A percentile compares a stretch with the other conserved stretches of the same genome.
These are phyloP conservation scores for Berghia stephanieae DNA, from an alignment of 1,140 invertebrate genomes.

Conservation along the genomic window DNA sequence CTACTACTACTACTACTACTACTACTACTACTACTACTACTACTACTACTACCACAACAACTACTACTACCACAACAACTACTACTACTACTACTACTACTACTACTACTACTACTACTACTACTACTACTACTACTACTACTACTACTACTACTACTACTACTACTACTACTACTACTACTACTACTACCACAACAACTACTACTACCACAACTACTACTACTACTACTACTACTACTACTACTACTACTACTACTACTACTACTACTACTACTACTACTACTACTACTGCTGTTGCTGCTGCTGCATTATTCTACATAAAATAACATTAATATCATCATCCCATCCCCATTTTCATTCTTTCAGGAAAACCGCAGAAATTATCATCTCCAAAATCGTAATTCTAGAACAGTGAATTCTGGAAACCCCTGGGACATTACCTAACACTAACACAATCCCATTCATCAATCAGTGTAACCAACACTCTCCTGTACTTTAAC, in stretches of 20 bases:
- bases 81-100: conserved; percentile 22
- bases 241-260: conserved; percentile 38
- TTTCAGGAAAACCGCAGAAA: not conserved
- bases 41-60: conserved; percentile 6
- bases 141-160: conserved; percentile 27
- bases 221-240: conserved; percentile 40
- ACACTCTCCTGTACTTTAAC: too few species aligned
- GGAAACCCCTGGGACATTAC: not conserved
- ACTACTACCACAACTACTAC: conserved; percentile 3
- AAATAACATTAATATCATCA: not conserved
- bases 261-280: conserved; percentile 19
- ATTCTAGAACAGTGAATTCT: not conserved
- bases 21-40: conserved; percentile 15
- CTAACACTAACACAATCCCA: not conserved
- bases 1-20: conserved; percentile 14
- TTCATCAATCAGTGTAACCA: too few species aligned
- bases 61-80: conserved; percentile 14
- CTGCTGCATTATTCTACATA: not conserved
- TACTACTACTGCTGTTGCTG: not conserved
- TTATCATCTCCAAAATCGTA: not conserved
- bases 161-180: conserved; percentile 27
- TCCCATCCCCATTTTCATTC: not conserved
- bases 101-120: conserved; percentile 25
- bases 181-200: conserved; percentile 36
- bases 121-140: conserved; percentile 20